Evolutionary conservation across 2,113 vertebrate species (phyloP), one percentile per base, ranked within the genome.

Genomic region (Cephalophus harveyi): DNA sequence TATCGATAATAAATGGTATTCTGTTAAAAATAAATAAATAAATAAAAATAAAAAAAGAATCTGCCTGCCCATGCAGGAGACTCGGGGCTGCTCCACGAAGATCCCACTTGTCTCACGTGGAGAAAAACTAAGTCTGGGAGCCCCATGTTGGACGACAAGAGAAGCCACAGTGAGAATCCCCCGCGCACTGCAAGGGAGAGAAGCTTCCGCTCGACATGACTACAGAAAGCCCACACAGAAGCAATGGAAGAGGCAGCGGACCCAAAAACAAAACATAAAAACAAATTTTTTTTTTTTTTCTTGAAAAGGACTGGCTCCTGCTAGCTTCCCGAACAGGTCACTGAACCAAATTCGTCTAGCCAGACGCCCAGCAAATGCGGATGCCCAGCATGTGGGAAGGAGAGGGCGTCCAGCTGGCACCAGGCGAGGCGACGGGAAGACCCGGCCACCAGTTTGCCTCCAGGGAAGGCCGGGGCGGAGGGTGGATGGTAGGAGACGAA

Each of bases 41-140:
- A 11, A 7, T 9, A 23, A 28, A 36, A 71, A 21, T 19, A 2
- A 11, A 40, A 40, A 40, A 40, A 40, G n/a, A 23, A 23, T 23
- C n/a, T 11, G 19, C n/a, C 10, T 12, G 67, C 10, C n/a, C 19
- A 12, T 40, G 67, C 19, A 71, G n/a, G n/a, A 71, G 19, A 71
- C 67, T 12, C 1, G 1, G n/a, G 67, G n/a, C 67, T 40, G 67
- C 67, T 40, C 67, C 0, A 0, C 0, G 0, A 23, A 71, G 10
- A 71, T 71, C 19, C 67, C 67, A 40, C 64, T 11, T 11, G 10
- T 40, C 2, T 40, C 40, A 0, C 0, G 0, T 0, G 9, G 64
- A 71, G 17, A 21, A 40, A 40, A 71, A 23, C 67, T 6, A 71
- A 71, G n/a, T 40, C 67, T 71, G 19, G 19, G 19, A 71, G 19